These are phyloP conservation scores for Liolophura sinensis DNA, from an alignment of 1,140 invertebrate genomes.

Conservation along the genomic window DNA sequence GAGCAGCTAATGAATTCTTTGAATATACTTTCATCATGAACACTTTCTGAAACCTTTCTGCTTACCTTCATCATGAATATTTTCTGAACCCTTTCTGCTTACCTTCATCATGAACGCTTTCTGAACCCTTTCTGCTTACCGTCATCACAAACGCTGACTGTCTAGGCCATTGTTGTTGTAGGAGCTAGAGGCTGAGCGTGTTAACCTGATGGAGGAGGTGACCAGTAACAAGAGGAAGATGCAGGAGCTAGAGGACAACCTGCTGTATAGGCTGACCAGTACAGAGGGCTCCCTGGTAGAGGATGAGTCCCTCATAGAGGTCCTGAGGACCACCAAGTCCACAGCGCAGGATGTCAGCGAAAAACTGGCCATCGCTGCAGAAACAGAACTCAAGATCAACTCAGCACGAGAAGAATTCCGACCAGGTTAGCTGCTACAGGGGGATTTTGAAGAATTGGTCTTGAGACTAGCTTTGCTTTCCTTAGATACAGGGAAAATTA, in stretches of 20 bases:
- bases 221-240: constrained; percentile 94
- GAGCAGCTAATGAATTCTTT: too few relatives aligned
- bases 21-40: too few relatives aligned
- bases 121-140: too few relatives aligned
- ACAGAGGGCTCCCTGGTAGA: constrained; percentile 93
- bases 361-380: constrained; percentile 86
- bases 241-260: constrained; percentile 92
- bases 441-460: not conserved
- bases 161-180: constrained; percentile 41
- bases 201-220: constrained; percentile 90
- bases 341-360: constrained; percentile 95
- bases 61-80: too few relatives aligned
- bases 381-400: constrained; percentile 94
- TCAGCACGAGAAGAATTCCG: constrained; percentile 92
- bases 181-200: constrained; percentile 90
- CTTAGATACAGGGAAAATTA: too few relatives aligned
- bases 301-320: constrained; percentile 91
- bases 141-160: too few relatives aligned
- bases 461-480: too few relatives aligned
- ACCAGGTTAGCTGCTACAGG: constrained; percentile 61
- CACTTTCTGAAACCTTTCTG: too few relatives aligned
- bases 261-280: constrained; percentile 85
- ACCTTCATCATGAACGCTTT: too few relatives aligned
- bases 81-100: too few relatives aligned
- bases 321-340: constrained; percentile 87